Percentiles rank a stretch among this genome's conserved stretches.
Evolutionary conservation across 2,797 vertebrate genomes (phyloP).

Genomic region (Spea hammondii): DNA sequence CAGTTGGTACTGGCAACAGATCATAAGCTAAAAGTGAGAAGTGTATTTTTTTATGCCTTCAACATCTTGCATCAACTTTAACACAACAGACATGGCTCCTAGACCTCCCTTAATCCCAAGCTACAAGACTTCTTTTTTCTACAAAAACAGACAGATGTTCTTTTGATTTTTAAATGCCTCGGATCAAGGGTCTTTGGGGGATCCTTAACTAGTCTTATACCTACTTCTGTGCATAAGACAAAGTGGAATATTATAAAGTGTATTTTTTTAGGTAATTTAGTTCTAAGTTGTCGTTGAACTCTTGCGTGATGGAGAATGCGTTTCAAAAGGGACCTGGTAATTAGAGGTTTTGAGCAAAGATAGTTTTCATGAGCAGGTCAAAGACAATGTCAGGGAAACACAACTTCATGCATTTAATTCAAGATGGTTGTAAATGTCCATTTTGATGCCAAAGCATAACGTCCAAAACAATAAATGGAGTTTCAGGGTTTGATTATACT

Average conservation of each 20-base stretch:
- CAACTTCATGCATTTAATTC: no score
- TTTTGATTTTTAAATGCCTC: constrained; percentile 55
- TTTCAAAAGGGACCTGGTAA: no score
- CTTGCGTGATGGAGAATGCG: no score
- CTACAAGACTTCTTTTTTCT: constrained; percentile 51
- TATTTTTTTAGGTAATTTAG: not conserved
- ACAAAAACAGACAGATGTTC: constrained; percentile 52
- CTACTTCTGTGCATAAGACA: constrained; percentile 46
- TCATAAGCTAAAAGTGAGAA: constrained; percentile 64
- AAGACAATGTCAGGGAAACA: no score
- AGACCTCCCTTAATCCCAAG: constrained; percentile 51
- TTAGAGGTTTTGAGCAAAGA: no score
- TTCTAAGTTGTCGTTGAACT: no score
- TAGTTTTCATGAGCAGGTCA: no score
- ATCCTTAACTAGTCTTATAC: constrained; percentile 53
- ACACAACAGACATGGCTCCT: constrained; percentile 55
- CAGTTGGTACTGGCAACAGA: constrained; percentile 68
- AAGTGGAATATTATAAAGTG: not conserved
- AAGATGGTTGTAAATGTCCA: no score
- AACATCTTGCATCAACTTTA: constrained; percentile 58
- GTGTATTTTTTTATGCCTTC: constrained; percentile 53
- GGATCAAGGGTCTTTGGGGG: constrained; percentile 42
- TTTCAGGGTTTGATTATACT: no score
- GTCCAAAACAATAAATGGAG: no score
- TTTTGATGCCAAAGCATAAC: no score